Evolutionary conservation across 2,797 vertebrate species (phyloP), one percentile per base, ranked within the genome.

Genomic region (Caiman crocodilus): DNA sequence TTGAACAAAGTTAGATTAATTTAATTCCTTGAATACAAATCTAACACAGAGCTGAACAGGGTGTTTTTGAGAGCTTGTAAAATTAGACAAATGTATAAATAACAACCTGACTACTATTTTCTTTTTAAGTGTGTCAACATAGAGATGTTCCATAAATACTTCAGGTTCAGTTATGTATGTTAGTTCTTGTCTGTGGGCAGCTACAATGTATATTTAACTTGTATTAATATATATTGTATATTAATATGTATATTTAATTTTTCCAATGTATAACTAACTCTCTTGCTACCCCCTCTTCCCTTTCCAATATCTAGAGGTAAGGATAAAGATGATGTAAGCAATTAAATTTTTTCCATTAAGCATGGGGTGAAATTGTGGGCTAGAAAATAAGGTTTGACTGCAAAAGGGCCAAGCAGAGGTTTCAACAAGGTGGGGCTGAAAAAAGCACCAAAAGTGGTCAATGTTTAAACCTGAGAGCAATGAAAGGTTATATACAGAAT

Each of bases 71-170:
- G 90, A 86, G 86, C 87, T 76, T 81, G 78, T 58, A n/a, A 88
- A 93, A n/a, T 94, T 91, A 92, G 85, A 60, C 90, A 82, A 82
- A 91, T 84, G 79, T 92, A 84, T 87, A 84, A 94, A 73, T 50
- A 73, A 92, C 86, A 94, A 65, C 84, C 89, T 82, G 69, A 93
- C 86, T 89, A 94, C 94, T 79, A 84, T 50, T 94, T 91, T 92
- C 90, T 94, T 87, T 73, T 76, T 85, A 89, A 89, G 94, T 17
- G 32, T 76, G 93, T 90, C 85, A 81, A n/a, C 84, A 76, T 89
- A 88, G 76, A 79, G 10, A 8, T 32, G 58, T 64, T 89, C 35
- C 76, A 0, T 12, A 75, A 77, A 61, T 59, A 63, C 18, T 82
- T 76, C 26, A 60, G 1, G 12, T 26, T 14, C 50, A 76, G n/a